phyloP scores from a whole-genome alignment of 2,888 invertebrate species.

The Acrobeloides nanus region DNA sequence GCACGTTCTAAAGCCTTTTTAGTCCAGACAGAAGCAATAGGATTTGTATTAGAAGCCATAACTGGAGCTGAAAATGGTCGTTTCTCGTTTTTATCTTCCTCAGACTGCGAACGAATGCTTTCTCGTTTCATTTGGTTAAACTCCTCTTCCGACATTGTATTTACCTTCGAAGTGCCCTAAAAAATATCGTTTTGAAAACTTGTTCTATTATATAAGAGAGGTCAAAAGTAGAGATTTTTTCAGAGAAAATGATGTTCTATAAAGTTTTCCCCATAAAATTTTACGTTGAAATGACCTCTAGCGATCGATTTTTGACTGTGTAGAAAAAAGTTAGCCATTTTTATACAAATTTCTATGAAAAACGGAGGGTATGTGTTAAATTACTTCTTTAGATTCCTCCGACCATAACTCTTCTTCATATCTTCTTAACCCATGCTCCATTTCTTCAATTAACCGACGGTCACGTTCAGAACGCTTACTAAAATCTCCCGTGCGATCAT shows the following conservation, averaged over 20 bases:
- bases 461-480: slow-evolving; percentile 80
- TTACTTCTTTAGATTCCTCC: slow-evolving; percentile 13
- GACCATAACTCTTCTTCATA: slow-evolving; percentile 91
- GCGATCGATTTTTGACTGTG: too few species aligned
- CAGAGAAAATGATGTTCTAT: too few species aligned
- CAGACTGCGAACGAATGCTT: too few species aligned
- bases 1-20: slow-evolving; percentile 52
- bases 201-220: neutral
- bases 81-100: too few species aligned
- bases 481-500: slow-evolving; percentile 77
- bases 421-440: slow-evolving; percentile 88
- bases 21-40: slow-evolving; percentile 39
- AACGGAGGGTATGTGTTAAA: neutral
- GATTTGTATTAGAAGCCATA: slow-evolving; percentile 5
- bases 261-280: too few species aligned
- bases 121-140: slow-evolving; percentile 34
- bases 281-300: too few species aligned
- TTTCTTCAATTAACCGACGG: slow-evolving; percentile 84
- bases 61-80: slow-evolving; percentile 5
- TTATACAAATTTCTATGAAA: too few species aligned
- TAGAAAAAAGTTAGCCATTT: too few species aligned
- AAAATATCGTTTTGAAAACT: too few species aligned
- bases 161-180: too few species aligned
- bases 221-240: neutral
- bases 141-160: slow-evolving; percentile 34